phyloP scores from a whole-genome alignment of 2,888 invertebrate genomes.

The Plagodis pulveraria region DNA sequence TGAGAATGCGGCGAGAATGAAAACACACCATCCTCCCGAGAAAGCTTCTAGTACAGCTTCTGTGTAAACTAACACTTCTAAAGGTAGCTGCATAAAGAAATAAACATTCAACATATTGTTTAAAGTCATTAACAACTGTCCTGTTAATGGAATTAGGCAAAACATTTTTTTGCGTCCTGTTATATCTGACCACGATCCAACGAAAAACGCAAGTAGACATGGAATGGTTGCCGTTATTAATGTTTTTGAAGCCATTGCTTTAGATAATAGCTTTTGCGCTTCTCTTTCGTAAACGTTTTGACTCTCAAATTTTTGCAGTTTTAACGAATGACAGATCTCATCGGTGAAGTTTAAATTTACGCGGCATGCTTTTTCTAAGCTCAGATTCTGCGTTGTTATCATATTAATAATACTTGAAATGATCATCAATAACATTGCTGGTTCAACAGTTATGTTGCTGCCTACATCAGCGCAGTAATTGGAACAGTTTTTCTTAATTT shows the following conservation, averaged over 20 bases:
- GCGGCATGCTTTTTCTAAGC: constrained; percentile 93
- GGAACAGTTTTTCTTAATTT: constrained; percentile 42
- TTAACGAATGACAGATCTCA: constrained; percentile 89
- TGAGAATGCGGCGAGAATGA: constrained; percentile 92
- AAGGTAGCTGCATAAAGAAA: constrained; percentile 88
- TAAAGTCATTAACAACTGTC: constrained; percentile 88
- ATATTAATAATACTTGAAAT: constrained; percentile 76
- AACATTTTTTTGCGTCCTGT: constrained; percentile 89
- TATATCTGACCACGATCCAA: constrained; percentile 90
- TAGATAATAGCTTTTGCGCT: constrained; percentile 88
- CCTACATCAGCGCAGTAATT: constrained; percentile 44
- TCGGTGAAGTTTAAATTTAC: constrained; percentile 90
- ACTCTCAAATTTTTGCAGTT: constrained; percentile 85
- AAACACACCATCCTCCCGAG: constrained; percentile 92
- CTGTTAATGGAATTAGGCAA: constrained; percentile 88
- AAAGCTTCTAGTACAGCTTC: constrained; percentile 91
- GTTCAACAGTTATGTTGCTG: constrained; percentile 66
- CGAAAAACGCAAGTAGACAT: constrained; percentile 90
- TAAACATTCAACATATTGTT: constrained; percentile 91
- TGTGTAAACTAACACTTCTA: constrained; percentile 89
- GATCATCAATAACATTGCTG: constrained; percentile 59
- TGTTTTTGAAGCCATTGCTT: constrained; percentile 91
- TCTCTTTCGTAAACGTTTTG: constrained; percentile 81
- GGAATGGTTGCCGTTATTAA: constrained; percentile 92
- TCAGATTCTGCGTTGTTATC: constrained; percentile 91